These are phyloP conservation scores for Paralichthys olivaceus DNA, from an alignment of 2,113 vertebrate genomes.

Conservation along the genomic window DNA sequence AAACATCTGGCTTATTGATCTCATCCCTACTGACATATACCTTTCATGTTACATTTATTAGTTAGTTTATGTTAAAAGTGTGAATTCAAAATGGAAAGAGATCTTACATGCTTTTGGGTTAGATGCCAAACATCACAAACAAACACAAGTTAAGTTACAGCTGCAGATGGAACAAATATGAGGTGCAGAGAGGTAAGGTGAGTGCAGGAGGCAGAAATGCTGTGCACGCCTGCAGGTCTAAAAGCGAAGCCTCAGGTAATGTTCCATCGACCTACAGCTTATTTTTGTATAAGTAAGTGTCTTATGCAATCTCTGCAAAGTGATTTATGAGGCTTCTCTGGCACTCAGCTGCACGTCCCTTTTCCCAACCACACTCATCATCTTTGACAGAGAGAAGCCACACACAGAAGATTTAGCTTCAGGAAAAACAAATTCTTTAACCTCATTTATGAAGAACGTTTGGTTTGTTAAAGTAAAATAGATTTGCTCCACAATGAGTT, in stretches of 20 bases:
- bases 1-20: too few relatives aligned
- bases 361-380: slow-evolving; percentile 13
- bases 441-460: slow-evolving; percentile 18
- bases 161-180: not conserved
- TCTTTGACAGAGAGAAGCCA: slow-evolving; percentile 4
- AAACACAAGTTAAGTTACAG: not conserved
- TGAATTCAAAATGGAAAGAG: not conserved
- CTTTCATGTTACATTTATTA: too few relatives aligned
- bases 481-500: not conserved
- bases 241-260: slow-evolving; percentile 42
- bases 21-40: too few relatives aligned
- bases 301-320: slow-evolving; percentile 44
- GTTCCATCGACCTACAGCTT: slow-evolving; percentile 51
- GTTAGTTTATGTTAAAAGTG: too few relatives aligned
- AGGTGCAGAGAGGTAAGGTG: not conserved
- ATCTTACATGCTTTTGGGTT: not conserved
- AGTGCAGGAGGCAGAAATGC: not conserved
- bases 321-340: slow-evolving; percentile 57
- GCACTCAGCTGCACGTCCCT: slow-evolving; percentile 20
- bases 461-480: not conserved
- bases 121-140: not conserved
- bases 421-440: slow-evolving; percentile 40
- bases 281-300: slow-evolving; percentile 45
- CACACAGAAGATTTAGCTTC: slow-evolving; percentile 20
- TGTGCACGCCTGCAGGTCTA: slow-evolving; percentile 50